A percentile compares a stretch with the other conserved stretches of the same genome.
Conservation (phyloP, 2,888 invertebrate species). For the Cactoblastis cactorum region DNA sequence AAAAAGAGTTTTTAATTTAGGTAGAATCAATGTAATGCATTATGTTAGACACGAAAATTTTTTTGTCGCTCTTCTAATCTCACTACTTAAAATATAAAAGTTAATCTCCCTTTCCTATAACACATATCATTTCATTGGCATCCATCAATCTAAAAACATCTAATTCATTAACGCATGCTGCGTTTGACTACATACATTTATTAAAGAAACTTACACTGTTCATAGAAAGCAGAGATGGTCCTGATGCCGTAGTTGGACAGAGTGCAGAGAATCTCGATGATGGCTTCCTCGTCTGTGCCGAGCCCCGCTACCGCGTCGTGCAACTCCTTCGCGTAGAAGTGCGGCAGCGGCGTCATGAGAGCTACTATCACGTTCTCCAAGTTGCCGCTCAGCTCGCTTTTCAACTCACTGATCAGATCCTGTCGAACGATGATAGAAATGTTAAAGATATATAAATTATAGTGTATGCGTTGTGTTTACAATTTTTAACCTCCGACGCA, state of each 20-base stretch:
- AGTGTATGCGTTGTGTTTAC: no score
- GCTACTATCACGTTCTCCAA: constrained; percentile 94
- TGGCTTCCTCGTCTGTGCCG: constrained; percentile 94
- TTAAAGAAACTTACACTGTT: constrained; percentile 81
- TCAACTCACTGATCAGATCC: constrained; percentile 89
- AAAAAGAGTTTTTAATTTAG: no score
- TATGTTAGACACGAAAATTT: no score
- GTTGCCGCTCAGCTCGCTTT: constrained; percentile 93
- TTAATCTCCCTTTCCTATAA: no score
- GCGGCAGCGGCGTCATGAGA: constrained; percentile 92
- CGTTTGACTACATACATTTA: neutral
- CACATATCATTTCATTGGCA: no score
- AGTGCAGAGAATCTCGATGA: constrained; percentile 95
- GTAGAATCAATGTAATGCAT: no score
- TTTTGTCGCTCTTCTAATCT: no score
- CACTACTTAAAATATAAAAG: no score
- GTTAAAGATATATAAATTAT: no score
- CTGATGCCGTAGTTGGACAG: constrained; percentile 93
- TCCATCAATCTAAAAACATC: no score
- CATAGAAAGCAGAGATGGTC: constrained; percentile 91
- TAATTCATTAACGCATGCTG: no score
- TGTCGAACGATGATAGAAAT: constrained; percentile 37
- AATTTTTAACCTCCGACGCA: no score
- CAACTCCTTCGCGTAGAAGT: constrained; percentile 94
- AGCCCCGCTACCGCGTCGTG: constrained; percentile 92